These are phyloP conservation scores for Drosophila malerkotliana DNA, from an alignment of 1,140 invertebrate species.

Conservation along the genomic window DNA sequence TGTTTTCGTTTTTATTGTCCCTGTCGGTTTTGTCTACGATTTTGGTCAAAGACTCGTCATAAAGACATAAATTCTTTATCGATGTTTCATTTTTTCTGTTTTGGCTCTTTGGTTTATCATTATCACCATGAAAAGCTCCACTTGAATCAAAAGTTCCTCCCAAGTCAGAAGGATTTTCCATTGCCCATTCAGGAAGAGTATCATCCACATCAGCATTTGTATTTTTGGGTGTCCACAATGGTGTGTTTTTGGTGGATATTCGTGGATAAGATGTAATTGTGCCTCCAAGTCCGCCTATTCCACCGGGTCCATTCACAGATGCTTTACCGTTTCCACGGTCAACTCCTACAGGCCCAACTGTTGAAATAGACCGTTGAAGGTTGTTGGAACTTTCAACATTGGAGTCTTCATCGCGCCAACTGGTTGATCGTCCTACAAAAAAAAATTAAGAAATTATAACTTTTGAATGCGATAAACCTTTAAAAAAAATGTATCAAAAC, in stretches of 20 bases:
- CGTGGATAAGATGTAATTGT: slow-evolving; percentile 16
- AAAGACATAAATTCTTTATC: neutral
- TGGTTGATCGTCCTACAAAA: slow-evolving; percentile 84
- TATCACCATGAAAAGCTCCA: slow-evolving; percentile 91
- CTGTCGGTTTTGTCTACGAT: neutral
- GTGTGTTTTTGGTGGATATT: slow-evolving; percentile 25
- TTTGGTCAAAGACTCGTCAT: slow-evolving; percentile 2
- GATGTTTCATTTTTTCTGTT: neutral
- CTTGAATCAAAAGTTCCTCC: slow-evolving; percentile 94
- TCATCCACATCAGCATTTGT: slow-evolving; percentile 84
- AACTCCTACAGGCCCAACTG: slow-evolving; percentile 43
- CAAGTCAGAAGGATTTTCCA: slow-evolving; percentile 89
- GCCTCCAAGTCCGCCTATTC: neutral
- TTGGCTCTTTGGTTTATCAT: slow-evolving; percentile 6
- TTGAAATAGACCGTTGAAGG: slow-evolving; percentile 68
- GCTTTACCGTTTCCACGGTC: slow-evolving; percentile 37
- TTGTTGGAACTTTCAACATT: slow-evolving; percentile 41
- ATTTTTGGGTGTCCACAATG: slow-evolving; percentile 40
- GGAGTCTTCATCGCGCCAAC: slow-evolving; percentile 88
- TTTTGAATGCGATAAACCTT: neutral
- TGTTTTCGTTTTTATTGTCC: neutral
- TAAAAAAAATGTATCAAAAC: neutral
- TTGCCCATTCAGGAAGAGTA: slow-evolving; percentile 91
- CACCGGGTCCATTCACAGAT: slow-evolving; percentile 6
- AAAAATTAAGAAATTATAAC: neutral